phyloP scores from a whole-genome alignment of 92 coral and sea anemone species.

The Epizoanthus ramosus region DNA sequence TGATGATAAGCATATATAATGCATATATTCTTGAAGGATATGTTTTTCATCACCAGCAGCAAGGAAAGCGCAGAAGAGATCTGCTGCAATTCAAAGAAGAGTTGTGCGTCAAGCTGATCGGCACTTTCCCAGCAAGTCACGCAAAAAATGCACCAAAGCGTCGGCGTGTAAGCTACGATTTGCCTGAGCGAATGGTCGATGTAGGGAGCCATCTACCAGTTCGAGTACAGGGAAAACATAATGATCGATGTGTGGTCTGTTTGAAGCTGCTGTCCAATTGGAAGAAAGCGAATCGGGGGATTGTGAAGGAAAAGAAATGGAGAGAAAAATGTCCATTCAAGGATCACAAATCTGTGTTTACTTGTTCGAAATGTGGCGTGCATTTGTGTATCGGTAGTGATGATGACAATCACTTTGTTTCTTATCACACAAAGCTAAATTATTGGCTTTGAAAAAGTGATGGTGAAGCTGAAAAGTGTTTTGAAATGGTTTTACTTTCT shows the following conservation, averaged over 20 bases:
- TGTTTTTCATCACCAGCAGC: neutral
- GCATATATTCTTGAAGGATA: slow-evolving; percentile 10
- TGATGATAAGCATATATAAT: slow-evolving; percentile 28
- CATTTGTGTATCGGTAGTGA: slow-evolving; percentile 1
- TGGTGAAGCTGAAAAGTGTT: no score
- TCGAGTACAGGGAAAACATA: neutral
- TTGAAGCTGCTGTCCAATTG: neutral
- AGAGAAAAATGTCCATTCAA: neutral
- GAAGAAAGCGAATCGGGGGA: slow-evolving; percentile 1
- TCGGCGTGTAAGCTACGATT: neutral
- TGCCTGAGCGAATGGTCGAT: slow-evolving; percentile 12
- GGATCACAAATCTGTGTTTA: slow-evolving; percentile 17
- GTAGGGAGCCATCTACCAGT: slow-evolving; percentile 25
- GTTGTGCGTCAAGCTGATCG: neutral
- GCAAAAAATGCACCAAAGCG: neutral
- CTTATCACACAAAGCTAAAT: slow-evolving; percentile 1
- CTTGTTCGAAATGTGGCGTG: slow-evolving; percentile 11
- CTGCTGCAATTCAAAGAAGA: slow-evolving; percentile 1
- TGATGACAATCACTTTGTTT: slow-evolving; percentile 4
- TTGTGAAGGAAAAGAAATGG: neutral
- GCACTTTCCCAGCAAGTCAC: slow-evolving; percentile 7
- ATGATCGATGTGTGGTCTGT: slow-evolving; percentile 3
- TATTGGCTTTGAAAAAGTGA: slow-evolving; percentile 4
- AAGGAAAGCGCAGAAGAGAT: slow-evolving; percentile 1
- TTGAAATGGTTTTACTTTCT: no score